Conservation (phyloP, 1,140 invertebrate genomes). For the Leptonema lineaticorne region DNA sequence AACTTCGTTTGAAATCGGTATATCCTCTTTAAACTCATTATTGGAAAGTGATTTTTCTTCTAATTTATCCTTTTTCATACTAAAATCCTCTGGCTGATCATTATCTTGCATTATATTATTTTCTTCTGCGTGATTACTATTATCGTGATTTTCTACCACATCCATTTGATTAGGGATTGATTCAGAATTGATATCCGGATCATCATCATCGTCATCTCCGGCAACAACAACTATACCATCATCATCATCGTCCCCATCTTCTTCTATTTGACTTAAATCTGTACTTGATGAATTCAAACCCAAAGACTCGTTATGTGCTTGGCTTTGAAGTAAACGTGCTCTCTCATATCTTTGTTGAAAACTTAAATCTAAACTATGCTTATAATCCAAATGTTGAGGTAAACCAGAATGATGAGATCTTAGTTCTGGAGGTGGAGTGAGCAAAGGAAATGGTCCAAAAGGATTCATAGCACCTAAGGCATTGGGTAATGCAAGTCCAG, state of each 20-base stretch:
- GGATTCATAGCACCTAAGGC: slow-evolving; percentile 67
- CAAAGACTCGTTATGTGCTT: slow-evolving; percentile 48
- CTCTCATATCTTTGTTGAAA: slow-evolving; percentile 54
- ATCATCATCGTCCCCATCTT: slow-evolving; percentile 59
- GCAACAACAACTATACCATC: slow-evolving; percentile 65
- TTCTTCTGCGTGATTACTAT: slow-evolving; percentile 43
- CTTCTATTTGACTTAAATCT: slow-evolving; percentile 39
- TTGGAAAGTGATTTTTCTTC: slow-evolving; percentile 57
- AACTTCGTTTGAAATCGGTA: slow-evolving; percentile 63
- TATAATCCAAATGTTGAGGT: slow-evolving; percentile 63
- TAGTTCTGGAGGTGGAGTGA: slow-evolving; percentile 73
- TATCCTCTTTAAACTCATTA: slow-evolving; percentile 73
- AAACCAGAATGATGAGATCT: slow-evolving; percentile 56
- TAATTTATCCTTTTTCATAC: slow-evolving; percentile 63
- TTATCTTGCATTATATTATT: slow-evolving; percentile 37
- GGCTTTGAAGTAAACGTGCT: slow-evolving; percentile 47
- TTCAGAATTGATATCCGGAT: slow-evolving; percentile 54
- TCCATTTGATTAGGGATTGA: slow-evolving; percentile 50
- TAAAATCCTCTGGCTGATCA: slow-evolving; percentile 63
- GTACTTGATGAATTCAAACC: slow-evolving; percentile 37
- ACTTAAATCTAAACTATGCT: slow-evolving; percentile 64
- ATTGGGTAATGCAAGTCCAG: slow-evolving; percentile 56
- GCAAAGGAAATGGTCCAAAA: slow-evolving; percentile 73
- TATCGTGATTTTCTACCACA: slow-evolving; percentile 42
- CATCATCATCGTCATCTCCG: slow-evolving; percentile 63